These are phyloP conservation scores for Oceanodroma tethys DNA, from an alignment of 2,113 vertebrate species.

Conservation along the genomic window DNA sequence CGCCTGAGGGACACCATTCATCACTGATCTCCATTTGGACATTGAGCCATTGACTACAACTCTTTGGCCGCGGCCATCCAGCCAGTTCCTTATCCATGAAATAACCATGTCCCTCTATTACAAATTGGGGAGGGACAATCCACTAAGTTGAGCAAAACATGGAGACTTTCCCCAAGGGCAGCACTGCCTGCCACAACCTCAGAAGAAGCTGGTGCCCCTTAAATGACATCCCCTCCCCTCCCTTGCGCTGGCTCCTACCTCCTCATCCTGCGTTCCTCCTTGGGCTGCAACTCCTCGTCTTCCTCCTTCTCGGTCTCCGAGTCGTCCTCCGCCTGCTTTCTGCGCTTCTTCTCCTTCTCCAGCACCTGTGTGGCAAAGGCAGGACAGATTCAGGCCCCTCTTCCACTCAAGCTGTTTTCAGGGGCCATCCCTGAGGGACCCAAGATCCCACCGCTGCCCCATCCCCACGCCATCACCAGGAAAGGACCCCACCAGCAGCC, in stretches of 20 bases:
- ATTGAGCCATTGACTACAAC: not conserved
- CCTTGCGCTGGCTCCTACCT: conserved; percentile 68
- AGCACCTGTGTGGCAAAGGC: conserved; percentile 79
- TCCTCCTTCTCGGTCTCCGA: conserved; percentile 78
- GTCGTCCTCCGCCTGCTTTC: conserved; percentile 72
- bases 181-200: not conserved
- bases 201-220: not conserved
- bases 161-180: not conserved
- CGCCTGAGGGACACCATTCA: not conserved
- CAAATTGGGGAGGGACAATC: fast-evolving
- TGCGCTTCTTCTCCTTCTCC: conserved; percentile 92
- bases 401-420: not conserved
- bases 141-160: fast-evolving
- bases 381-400: not conserved
- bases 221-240: fast-evolving
- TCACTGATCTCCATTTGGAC: not conserved
- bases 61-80: not conserved
- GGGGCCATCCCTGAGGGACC: not conserved
- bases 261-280: conserved; percentile 71
- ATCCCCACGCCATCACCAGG: fast-evolving
- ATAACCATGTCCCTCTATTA: not conserved
- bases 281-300: conserved; percentile 65
- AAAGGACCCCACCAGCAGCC: not conserved
- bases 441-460: not conserved
- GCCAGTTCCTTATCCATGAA: not conserved